Conservation (phyloP, 2,113 vertebrate genomes). For the rat (Rattus norvegicus) region GRCr8 NC_086026.1:65670001-65670500, state of each 20-base stretch:
- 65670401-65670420: constrained; percentile 38
- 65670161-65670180: not conserved
- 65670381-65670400: constrained; percentile 50
- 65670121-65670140: not conserved
- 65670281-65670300: constrained; percentile 16
- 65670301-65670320: constrained; percentile 47
- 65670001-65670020: not conserved
- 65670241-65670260: not conserved
- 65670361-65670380: constrained; percentile 38
- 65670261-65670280: not conserved
- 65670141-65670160: not conserved
- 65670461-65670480: constrained; percentile 51
- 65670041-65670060: too few species aligned
- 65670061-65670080: not conserved
- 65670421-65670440: constrained; percentile 67
- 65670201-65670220: not conserved
- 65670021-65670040: not conserved
- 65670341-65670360: not conserved
- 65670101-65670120: not conserved
- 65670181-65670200: not conserved
- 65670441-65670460: constrained; percentile 47
- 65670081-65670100: not conserved
- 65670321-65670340: constrained; percentile 22
- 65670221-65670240: not conserved
- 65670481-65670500: constrained; percentile 51